Percentiles rank a stretch among this genome's conserved stretches.
Conservation (phyloP, 1,140 invertebrate genomes). For the Thaumetopoea pityocampa region DNA sequence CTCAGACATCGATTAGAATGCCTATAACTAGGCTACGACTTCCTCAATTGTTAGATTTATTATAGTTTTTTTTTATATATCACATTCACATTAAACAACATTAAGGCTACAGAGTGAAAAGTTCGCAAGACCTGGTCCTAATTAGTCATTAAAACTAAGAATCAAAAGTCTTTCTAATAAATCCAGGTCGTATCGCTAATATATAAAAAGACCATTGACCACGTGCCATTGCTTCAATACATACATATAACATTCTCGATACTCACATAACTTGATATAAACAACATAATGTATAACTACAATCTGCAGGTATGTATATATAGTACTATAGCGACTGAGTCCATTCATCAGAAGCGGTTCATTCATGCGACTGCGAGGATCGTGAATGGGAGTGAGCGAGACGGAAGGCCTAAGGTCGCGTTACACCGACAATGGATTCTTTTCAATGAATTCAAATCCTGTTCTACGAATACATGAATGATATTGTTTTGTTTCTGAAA, state of each 20-base stretch:
- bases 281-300: slow-evolving; percentile 37
- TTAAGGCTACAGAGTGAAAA: too few species aligned
- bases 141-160: too few species aligned
- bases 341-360: slow-evolving; percentile 72
- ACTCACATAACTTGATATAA: slow-evolving; percentile 43
- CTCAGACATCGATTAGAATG: too few species aligned
- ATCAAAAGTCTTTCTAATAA: too few species aligned
- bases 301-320: slow-evolving; percentile 48
- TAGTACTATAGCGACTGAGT: slow-evolving; percentile 65
- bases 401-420: slow-evolving; percentile 46
- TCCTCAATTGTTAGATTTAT: too few species aligned
- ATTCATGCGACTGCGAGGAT: slow-evolving; percentile 58
- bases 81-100: too few species aligned
- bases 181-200: too few species aligned
- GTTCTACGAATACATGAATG: slow-evolving; percentile 54
- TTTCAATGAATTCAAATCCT: slow-evolving; percentile 45
- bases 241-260: slow-evolving; percentile 37
- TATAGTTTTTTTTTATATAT: too few species aligned
- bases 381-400: slow-evolving; percentile 71
- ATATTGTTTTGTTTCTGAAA: slow-evolving; percentile 50
- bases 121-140: too few species aligned
- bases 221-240: slow-evolving; percentile 40
- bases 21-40: too few species aligned
- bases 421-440: slow-evolving; percentile 59
- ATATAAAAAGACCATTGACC: slow-evolving; percentile 39